Base-by-base conservation (phyloP, 2,888 invertebrate species). In the Scrobipalpa atriplicella region DNA sequence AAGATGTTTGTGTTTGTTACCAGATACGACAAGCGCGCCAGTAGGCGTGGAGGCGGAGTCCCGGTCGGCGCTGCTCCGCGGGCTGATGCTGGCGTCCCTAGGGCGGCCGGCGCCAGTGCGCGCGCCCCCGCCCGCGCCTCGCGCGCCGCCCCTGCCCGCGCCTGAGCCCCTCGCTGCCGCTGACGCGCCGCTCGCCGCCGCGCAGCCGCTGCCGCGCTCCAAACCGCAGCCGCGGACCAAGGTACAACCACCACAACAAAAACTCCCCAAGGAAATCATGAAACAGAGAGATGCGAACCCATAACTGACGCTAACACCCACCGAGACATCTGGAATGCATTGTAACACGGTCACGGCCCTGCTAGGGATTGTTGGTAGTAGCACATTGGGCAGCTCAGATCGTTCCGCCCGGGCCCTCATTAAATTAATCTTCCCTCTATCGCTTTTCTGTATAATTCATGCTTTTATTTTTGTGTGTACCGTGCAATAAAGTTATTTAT, bases 61-160 rank as follows among this genome's bases (percentile, higher is more conserved):
- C 6, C 89, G 92, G 74, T 88, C 89, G 74, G 89, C 89, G 69
- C 78, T 93, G 66, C 82, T 92, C 66, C 90, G 91, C 74, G 92
- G 89, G 1, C 81, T 92, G 70, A 78, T 92, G 83, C 87, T 92
- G 71, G 92, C 92, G 76, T 91, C 92, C 60, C 84, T 92, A 71
- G 91, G 90, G 0, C 85, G 84, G 61, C 79, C 86, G 62, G 77
- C 87, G 62, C 83, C 83, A 41, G 73, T 79, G 61, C 74, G 78
- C 39, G 76, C 73, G 56, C 77, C 78, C 41, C 78, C 80, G 2
- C 75, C 73, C 72, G 73, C 75, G 70, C 70, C 72, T 65, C 74
- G 74, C 67, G 65, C 78, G 67, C 65, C 72, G 67, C 74, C 78
- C 67, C 74, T 69, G 69, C 80, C 75, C 65, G 71, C 70, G 68